Conservation (phyloP, 1,140 invertebrate genomes). For the Dolichoris vasculosae region DNA sequence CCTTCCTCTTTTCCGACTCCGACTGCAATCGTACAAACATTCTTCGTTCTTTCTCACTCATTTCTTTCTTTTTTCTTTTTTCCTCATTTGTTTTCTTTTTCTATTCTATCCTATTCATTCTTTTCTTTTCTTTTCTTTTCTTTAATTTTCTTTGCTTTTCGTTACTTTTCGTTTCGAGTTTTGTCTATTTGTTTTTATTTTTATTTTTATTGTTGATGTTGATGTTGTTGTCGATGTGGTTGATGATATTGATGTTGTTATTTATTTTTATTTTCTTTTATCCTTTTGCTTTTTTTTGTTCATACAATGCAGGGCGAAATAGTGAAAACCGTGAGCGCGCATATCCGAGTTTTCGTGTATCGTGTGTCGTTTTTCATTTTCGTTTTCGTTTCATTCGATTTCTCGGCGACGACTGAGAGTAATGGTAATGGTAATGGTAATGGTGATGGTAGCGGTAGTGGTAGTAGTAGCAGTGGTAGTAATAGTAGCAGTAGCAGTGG, state of each 20-base stretch:
- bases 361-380: not conserved
- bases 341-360: not conserved
- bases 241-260: no score
- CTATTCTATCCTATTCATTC: not conserved
- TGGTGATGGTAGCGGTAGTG: no score
- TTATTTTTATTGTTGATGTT: no score
- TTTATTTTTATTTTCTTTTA: no score
- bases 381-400: conserved; percentile 5
- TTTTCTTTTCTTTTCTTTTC: not conserved
- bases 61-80: conserved; percentile 29
- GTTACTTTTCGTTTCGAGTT: no score
- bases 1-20: conserved; percentile 52
- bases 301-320: not conserved
- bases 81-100: not conserved
- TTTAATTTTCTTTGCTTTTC: not conserved
- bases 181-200: no score
- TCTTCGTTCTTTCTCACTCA: conserved; percentile 42
- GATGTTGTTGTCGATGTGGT: no score
- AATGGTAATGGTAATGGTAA: no score
- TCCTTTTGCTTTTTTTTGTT: not conserved
- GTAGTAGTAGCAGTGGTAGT: no score
- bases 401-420: not conserved
- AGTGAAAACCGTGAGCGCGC: conserved; percentile 26
- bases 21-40: conserved; percentile 54
- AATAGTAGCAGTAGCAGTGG: no score